Base-by-base conservation (phyloP, 1,140 invertebrate species). In the Temnothorax longispinosus region DNA sequence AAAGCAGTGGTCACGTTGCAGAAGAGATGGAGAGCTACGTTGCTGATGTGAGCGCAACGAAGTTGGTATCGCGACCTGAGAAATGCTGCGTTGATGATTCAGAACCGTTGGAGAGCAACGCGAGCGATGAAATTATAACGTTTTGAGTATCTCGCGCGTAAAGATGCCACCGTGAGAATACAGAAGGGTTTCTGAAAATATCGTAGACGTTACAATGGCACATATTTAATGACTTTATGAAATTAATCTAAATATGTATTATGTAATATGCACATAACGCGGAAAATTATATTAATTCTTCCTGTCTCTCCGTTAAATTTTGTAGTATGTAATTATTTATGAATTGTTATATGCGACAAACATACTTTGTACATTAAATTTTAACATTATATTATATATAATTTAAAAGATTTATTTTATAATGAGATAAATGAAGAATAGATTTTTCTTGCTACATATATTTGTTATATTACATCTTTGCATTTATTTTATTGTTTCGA, bases 41-140 rank as follows among this genome's bases (percentile, higher is more conserved):
- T 71, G 35, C 1, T 86, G 47, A 82, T 62, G 77, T 58, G 21
- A 0, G 0, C 4, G 1, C 13, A 54, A 89, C 64, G 88, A 50
- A 10, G 95, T 95, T 27, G 94, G 92, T 76, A 91, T 91, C 84
- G 82, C 85, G 10, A 60, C 27, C 2, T 78, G 38, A 85, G 4
- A 13, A 85, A 85, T n/a, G 95, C 96, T 0, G 94, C 94, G 2
- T 91, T 96, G 5, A 91, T 94, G 1, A 92, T 97, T 58, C 97
- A 97, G 85, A 96, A 95, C 87, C 95, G 95, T 85, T 96, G 94
- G 75, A 95, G 96, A 56, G 96, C 96, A 86, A 96, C 94, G 90
- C 62, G 95, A n/a, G 93, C 93, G 10, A 95, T 95, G 47, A 96
- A 90, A 88, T 35, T 74, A 8, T 82, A 94, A 62, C 74, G 74